Evolutionary conservation across 2,888 invertebrate genomes (phyloP).

Genomic region (Quadroppia sp.): DNA sequence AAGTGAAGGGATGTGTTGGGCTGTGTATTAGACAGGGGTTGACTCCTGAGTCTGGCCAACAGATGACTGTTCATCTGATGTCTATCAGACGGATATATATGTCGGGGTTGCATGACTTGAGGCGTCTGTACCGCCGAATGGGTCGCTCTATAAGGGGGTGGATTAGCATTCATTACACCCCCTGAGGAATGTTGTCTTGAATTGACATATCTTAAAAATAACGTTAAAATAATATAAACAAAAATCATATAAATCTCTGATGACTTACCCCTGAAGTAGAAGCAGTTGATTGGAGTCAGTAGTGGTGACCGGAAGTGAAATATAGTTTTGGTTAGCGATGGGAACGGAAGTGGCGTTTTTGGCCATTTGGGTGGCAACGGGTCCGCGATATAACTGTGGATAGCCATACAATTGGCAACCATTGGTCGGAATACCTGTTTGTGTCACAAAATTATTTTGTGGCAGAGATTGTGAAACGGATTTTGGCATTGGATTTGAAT

Average conservation of each 20-base stretch:
- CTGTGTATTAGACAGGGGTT: too few relatives aligned
- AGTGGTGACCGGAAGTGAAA: neutral
- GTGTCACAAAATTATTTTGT: conserved; percentile 9
- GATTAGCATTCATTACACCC: too few relatives aligned
- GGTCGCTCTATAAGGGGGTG: too few relatives aligned
- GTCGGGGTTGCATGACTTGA: neutral
- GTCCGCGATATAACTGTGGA: conserved; percentile 4
- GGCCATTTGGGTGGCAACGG: neutral
- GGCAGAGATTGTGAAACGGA: neutral
- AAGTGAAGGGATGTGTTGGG: too few relatives aligned
- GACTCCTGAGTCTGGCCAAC: too few relatives aligned
- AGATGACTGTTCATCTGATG: too few relatives aligned
- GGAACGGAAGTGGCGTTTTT: neutral
- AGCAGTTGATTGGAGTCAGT: neutral
- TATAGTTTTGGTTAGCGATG: neutral
- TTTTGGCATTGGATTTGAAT: neutral
- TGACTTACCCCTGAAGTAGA: too few relatives aligned
- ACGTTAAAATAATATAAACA: too few relatives aligned
- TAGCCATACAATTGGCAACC: neutral
- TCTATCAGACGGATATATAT: neutral
- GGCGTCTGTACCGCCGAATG: too few relatives aligned
- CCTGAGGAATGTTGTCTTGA: too few relatives aligned
- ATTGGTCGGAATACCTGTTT: neutral
- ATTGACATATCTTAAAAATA: too few relatives aligned
- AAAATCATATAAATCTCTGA: too few relatives aligned